Conservation (phyloP, 2,113 vertebrate species). For the Dermatemys mawii region DNA sequence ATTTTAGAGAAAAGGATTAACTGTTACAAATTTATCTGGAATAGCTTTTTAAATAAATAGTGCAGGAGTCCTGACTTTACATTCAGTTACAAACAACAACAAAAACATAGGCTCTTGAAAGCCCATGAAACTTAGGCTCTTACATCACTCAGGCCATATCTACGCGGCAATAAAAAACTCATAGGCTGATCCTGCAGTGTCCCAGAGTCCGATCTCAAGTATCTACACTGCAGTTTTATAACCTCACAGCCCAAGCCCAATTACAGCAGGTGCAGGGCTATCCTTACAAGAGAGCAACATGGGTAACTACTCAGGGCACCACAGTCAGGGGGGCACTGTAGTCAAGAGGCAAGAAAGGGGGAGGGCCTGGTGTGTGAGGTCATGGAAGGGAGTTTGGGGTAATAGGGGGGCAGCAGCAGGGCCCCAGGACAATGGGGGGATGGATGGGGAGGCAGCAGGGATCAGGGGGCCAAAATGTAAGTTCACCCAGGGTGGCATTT, state of each 20-base stretch:
- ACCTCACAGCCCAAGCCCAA: not conserved
- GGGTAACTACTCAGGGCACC: too few species aligned
- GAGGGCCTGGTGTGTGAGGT: too few species aligned
- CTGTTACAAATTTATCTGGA: not conserved
- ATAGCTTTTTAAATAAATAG: slow-evolving; percentile 62
- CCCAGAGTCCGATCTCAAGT: not conserved
- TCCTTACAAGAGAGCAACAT: too few species aligned
- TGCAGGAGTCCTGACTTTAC: slow-evolving; percentile 42
- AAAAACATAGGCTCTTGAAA: not conserved
- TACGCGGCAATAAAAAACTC: not conserved
- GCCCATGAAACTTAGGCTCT: not conserved
- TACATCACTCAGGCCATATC: not conserved
- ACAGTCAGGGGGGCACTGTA: too few species aligned
- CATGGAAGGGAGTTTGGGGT: too few species aligned
- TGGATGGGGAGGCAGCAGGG: too few species aligned
- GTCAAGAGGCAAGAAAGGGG: too few species aligned
- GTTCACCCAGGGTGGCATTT: too few species aligned
- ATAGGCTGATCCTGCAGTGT: not conserved
- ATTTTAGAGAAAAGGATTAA: too few species aligned
- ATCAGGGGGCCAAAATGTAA: too few species aligned
- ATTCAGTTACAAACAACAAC: not conserved
- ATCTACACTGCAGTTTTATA: not conserved
- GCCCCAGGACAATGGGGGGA: too few species aligned
- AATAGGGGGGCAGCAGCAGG: too few species aligned
- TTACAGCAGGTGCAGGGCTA: not conserved